Evolutionary conservation across 2,888 invertebrate genomes (phyloP), one percentile per base, ranked within the genome.

Genomic region (Archaeoteleia sp.): DNA sequence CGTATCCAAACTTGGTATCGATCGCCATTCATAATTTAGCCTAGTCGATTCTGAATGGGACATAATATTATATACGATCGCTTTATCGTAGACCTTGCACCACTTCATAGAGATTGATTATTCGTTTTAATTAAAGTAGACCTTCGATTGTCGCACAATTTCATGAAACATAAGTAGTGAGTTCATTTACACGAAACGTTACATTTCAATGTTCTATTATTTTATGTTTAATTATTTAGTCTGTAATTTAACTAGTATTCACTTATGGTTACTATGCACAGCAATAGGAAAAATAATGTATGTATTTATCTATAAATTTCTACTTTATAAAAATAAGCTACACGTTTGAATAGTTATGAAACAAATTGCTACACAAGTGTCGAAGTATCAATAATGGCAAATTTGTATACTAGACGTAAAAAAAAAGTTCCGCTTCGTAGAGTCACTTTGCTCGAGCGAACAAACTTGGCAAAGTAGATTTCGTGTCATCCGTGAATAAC

Each of bases 1-100:
- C 65, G 49, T 69, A 67, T 13, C 9, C 20, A 25, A 45, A 46
- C 53, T 54, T 55, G 66, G 51, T 82, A 83, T 82, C 82, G 83
- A 83, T 78, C 83, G 81, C 74, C 82, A 82, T 83, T 83, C 82
- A 82, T 83, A 82, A 83, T 83, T 83, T 73, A 83, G 71, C 74
- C 70, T 63, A 71, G 79, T 79, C 80, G 77, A 82, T 82, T 74
- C 76, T 81, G 77, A 81, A 82, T 81, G 79, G 65, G 70, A 68
- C 63, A n/a, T n/a, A n/a, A 74, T 67, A 72, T 73, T 71, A 74
- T 67, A 70, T 71, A 70, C 69, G 68, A 65, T 48, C 62, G 65
- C 65, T 57, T 55, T 70, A 58, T 54, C 40, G 43, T 65, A 72
- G 68, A 43, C 67, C 70, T 72, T 72, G 71, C 67, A 66, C 70